Base-by-base conservation (phyloP, 2,113 vertebrate genomes). In the Hydropotes inermis region DNA sequence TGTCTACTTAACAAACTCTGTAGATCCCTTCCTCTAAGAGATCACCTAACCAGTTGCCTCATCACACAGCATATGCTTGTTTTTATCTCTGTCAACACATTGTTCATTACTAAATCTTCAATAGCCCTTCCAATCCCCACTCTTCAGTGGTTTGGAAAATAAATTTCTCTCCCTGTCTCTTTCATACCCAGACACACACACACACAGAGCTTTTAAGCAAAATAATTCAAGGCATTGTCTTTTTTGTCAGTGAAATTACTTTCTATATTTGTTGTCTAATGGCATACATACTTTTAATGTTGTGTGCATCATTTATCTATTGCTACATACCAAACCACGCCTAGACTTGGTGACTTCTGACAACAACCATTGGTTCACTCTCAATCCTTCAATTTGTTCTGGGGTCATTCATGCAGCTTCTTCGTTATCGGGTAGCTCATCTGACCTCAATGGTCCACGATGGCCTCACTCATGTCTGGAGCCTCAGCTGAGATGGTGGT, bases 231-330 rank as follows among this genome's bases (percentile, higher is more conserved):
- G 47, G 55, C 87, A 21, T 82, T 95, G 45, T 85, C 58, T 61
- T 78, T 96, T 90, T 94, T 94, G 76, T 79, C 94, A 57, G 28
- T 23, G 33, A 78, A 92, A 94, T 84, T 76, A 81, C 21, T 81
- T 74, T 67, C 25, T 82, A 14, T 55, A 93, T 92, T 96, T 11
- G 8, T 78, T 84, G 33, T 89, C 21, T 58, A 45, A 23, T 89
- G 50, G 28, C 50, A 90, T 14, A 33, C 6, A 76, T 79, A 93
- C 17, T 85, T 89, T 96, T 52, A 6, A 47, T 78, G 76, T 90
- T 78, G 23, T 64, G 43, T 95, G 81, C 81, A 85, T 93, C 33
- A 67, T 91, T 58, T 98, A 81, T 82, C 45, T 95, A 23, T 67
- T 96, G 54, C 84, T 91, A 45, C 23, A 5, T 57, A 64, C 36